A percentile compares a stretch with the other conserved stretches of the same genome.
These are phyloP conservation scores for Tribolium madens DNA, from an alignment of 1,140 invertebrate genomes.

Conservation along the genomic window DNA sequence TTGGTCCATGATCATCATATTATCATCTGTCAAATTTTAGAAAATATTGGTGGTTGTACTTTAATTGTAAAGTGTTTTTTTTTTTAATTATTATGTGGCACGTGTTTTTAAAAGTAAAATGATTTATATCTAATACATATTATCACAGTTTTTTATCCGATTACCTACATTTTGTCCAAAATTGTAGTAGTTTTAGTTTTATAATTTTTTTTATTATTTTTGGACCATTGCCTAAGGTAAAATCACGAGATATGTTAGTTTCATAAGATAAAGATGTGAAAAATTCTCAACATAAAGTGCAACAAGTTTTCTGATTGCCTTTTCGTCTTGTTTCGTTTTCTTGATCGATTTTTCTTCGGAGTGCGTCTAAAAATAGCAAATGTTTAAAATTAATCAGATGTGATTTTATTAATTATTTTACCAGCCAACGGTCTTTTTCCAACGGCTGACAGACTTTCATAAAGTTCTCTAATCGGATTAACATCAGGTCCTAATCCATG, in stretches of 20 bases:
- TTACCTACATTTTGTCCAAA: background rate
- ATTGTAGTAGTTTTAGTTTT: too few species aligned
- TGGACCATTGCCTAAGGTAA: background rate
- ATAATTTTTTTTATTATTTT: background rate
- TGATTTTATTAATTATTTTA: conserved; percentile 42
- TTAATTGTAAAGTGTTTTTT: too few species aligned
- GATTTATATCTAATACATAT: too few species aligned
- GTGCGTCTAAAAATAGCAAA: conserved; percentile 64
- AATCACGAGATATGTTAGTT: conserved; percentile 4
- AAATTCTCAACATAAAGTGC: background rate
- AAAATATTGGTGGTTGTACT: too few species aligned
- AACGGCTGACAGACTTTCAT: conserved; percentile 74
- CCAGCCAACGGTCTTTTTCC: conserved; percentile 73
- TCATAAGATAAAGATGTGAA: background rate
- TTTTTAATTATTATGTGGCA: background rate
- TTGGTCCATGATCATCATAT: background rate
- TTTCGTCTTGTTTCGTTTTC: conserved; percentile 65
- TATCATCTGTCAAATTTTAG: too few species aligned
- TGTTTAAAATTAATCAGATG: background rate
- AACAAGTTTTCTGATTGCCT: conserved; percentile 48
- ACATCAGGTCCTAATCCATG: conserved; percentile 74
- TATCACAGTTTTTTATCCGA: too few species aligned
- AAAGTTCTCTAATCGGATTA: conserved; percentile 74
- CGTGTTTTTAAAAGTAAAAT: background rate
- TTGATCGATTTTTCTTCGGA: conserved; percentile 67